Conservation (phyloP, 2,888 invertebrate species). For the Himalopsyche tibetana region DNA sequence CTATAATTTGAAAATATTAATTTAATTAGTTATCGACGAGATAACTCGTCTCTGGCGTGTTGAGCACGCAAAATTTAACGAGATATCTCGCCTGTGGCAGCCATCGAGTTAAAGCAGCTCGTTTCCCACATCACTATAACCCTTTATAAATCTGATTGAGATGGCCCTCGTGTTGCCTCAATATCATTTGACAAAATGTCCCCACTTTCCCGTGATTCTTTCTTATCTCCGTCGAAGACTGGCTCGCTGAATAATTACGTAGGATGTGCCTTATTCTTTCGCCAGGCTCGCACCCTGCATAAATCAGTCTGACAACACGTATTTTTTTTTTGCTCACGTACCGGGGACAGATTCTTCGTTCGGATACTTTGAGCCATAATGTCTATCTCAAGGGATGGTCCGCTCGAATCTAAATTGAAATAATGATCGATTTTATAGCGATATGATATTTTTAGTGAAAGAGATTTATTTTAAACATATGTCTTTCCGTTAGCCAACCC, state of each 20-base stretch:
- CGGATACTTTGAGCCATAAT: neutral
- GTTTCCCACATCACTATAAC: neutral
- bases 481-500: no score
- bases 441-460: no score
- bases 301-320: conserved; percentile 19
- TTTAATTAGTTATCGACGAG: no score
- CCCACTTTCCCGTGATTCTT: neutral
- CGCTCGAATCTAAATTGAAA: neutral
- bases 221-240: neutral
- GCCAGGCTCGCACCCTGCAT: conserved; percentile 22
- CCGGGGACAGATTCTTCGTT: neutral
- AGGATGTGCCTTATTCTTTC: neutral
- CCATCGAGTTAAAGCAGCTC: no score
- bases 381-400: neutral
- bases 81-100: no score
- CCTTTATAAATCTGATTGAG: neutral
- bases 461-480: no score
- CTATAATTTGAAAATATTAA: no score
- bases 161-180: neutral
- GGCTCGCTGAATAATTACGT: conserved; percentile 12
- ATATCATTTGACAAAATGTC: neutral
- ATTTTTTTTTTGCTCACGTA: neutral
- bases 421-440: neutral
- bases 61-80: no score
- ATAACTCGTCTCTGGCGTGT: no score